A percentile compares a stretch with the other conserved stretches of the same genome.
These are phyloP conservation scores for Drosophila macrospina DNA, from an alignment of 2,888 invertebrate species.

Conservation along the genomic window DNA sequence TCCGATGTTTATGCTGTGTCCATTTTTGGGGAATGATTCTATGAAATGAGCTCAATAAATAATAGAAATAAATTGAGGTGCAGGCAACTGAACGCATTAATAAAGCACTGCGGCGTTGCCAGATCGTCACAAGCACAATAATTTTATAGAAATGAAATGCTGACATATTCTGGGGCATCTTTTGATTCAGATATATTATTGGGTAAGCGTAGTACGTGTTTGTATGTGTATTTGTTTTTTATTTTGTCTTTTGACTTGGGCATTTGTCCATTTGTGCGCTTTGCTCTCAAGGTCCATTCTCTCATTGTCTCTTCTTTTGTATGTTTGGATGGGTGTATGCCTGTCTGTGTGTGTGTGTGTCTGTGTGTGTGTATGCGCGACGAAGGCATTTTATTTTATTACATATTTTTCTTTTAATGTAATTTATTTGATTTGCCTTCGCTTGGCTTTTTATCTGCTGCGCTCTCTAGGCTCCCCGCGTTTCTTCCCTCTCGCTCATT, in stretches of 20 bases:
- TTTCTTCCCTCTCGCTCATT: neutral
- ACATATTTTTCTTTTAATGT: conserved; percentile 78
- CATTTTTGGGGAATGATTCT: neutral
- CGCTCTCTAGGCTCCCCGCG: conserved; percentile 1
- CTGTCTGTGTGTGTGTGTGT: conserved; percentile 5
- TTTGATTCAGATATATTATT: neutral
- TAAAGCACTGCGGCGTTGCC: neutral
- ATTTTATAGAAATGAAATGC: conserved; percentile 13
- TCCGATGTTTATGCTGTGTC: neutral
- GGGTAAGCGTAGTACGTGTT: conserved; percentile 7
- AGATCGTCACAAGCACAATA: too few species aligned
- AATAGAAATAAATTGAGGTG: neutral
- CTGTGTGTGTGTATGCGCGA: conserved; percentile 23
- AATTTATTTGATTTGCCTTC: conserved; percentile 73
- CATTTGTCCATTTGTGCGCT: conserved; percentile 52
- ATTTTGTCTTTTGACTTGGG: conserved; percentile 31
- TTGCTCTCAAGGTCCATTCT: conserved; percentile 26
- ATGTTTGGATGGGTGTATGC: neutral
- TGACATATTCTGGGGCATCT: conserved; percentile 2
- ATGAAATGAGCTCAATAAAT: neutral
- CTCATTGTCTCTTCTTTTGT: neutral
- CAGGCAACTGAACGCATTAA: neutral
- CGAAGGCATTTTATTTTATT: conserved; percentile 68
- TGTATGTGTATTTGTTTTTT: conserved; percentile 13
- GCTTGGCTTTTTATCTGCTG: conserved; percentile 41